Conservation (phyloP, 2,113 vertebrate species). For the Anhinga rufa region DNA sequence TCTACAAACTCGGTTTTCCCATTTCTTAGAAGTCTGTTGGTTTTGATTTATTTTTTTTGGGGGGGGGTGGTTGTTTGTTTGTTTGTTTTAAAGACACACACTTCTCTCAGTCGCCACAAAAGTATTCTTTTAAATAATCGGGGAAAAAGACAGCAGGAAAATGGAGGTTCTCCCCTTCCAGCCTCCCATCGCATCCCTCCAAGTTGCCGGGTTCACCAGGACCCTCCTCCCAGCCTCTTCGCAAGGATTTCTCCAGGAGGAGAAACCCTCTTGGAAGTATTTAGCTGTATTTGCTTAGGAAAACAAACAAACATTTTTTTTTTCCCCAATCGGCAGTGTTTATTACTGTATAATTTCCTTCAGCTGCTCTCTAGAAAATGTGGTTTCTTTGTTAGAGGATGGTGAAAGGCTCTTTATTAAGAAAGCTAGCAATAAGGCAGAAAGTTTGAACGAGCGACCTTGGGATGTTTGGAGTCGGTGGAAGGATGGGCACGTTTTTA, state of each 20-base stretch:
- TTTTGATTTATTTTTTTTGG: background rate
- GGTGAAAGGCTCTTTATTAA: background rate
- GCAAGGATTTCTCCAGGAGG: background rate
- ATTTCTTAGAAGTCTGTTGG: background rate
- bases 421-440: background rate
- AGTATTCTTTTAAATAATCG: background rate
- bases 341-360: constrained; percentile 38
- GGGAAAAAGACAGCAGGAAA: background rate
- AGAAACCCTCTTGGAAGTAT: background rate
- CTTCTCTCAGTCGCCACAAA: background rate
- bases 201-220: background rate
- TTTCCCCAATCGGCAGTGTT: background rate
- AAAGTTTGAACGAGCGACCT: background rate
- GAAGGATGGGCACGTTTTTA: background rate
- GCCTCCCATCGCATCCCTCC: background rate
- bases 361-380: constrained; percentile 5
- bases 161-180: background rate
- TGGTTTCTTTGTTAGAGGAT: background rate
- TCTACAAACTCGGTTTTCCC: background rate
- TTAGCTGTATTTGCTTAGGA: background rate
- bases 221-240: background rate
- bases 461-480: background rate
- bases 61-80: no score
- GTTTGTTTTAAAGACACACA: background rate
- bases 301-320: constrained; percentile 8